Conservation (phyloP, 2,113 vertebrate genomes). For the Ornithorhynchus anatinus region DNA sequence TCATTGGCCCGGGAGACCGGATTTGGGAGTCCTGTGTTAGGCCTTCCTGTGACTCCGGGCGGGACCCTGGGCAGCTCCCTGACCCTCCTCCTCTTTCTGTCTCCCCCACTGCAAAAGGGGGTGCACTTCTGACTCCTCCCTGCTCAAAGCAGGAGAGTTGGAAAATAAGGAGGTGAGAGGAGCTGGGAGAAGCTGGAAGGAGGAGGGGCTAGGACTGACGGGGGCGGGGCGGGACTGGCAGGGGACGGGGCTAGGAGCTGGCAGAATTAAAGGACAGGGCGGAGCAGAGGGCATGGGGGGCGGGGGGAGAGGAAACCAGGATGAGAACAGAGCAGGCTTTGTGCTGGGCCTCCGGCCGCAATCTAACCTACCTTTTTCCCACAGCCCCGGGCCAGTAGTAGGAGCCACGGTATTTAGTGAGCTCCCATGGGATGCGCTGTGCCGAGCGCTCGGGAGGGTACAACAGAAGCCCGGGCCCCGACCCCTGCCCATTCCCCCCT, state of each 20-base stretch:
- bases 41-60: background rate
- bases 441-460: too few species aligned
- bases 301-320: constrained; percentile 21
- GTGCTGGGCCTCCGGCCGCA: background rate
- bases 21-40: background rate
- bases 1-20: background rate
- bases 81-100: background rate
- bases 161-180: background rate
- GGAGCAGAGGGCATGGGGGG: background rate
- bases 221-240: background rate
- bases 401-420: too few species aligned
- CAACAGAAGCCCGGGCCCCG: too few species aligned
- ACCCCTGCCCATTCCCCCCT: too few species aligned
- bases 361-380: constrained; percentile 6
- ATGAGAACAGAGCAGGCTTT: constrained; percentile 37
- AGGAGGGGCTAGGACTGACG: background rate
- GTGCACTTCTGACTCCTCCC: background rate
- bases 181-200: background rate
- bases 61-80: background rate
- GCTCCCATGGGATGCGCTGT: too few species aligned
- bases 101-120: background rate
- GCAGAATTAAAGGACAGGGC: background rate
- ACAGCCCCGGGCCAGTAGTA: too few species aligned
- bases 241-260: background rate
- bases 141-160: background rate